These are phyloP conservation scores for Venustoraphidia nigricollis DNA, from an alignment of 2,888 invertebrate genomes.

Conservation along the genomic window DNA sequence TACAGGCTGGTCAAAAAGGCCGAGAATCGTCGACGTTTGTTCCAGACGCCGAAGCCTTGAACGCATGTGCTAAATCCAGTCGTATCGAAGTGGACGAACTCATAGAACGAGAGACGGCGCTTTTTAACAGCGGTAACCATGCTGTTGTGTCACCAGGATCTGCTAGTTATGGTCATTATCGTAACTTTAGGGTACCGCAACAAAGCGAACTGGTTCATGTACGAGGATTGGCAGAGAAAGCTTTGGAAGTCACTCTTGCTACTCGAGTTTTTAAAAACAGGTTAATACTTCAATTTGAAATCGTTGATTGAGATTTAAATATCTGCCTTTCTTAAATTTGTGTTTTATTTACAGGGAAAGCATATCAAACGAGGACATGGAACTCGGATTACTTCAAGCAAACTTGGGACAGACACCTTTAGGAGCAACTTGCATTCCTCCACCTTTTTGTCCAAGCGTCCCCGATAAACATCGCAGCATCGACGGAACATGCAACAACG, in stretches of 20 bases:
- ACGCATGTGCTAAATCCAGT: constrained; percentile 16
- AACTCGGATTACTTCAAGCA: constrained; percentile 27
- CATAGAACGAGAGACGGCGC: constrained; percentile 22
- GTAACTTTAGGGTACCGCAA: constrained; percentile 22
- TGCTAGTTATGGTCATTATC: constrained; percentile 28
- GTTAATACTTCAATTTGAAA: constrained; percentile 15
- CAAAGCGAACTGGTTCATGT: constrained; percentile 26
- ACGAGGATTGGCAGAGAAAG: constrained; percentile 28
- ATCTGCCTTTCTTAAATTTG: not conserved
- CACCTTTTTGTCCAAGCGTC: constrained; percentile 28
- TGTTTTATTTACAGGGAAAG: constrained; percentile 25
- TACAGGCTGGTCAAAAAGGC: not conserved
- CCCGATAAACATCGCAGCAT: constrained; percentile 46
- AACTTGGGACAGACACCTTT: constrained; percentile 28
- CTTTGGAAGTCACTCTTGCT: constrained; percentile 34
- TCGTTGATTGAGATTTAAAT: not conserved
- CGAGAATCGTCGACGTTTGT: constrained; percentile 3
- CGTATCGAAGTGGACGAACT: constrained; percentile 25
- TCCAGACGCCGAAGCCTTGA: constrained; percentile 11
- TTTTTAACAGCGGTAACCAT: constrained; percentile 24
- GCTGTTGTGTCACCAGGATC: constrained; percentile 25
- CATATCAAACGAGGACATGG: constrained; percentile 27
- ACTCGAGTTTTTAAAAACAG: constrained; percentile 32
- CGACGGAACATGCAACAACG: constrained; percentile 77
- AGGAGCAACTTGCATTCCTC: constrained; percentile 23